phyloP scores from a whole-genome alignment of 2,113 vertebrate genomes.

The Mandrillus leucophaeus region DNA sequence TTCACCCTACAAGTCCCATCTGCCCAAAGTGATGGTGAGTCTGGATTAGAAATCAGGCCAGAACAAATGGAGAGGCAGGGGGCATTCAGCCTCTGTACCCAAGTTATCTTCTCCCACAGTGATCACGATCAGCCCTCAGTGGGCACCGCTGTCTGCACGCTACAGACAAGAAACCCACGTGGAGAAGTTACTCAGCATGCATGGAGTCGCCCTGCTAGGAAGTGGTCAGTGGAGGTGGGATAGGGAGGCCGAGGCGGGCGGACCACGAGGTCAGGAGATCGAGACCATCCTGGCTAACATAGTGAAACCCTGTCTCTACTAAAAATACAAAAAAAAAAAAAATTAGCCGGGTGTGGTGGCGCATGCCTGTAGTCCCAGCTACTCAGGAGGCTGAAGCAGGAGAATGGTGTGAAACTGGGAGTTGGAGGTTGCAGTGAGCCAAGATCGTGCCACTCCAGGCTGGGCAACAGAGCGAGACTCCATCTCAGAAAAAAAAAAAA shows the following conservation, averaged over 20 bases:
- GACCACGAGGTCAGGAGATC: neutral
- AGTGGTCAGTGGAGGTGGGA: neutral
- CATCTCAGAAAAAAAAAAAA: too few species aligned
- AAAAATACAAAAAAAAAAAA: too few species aligned
- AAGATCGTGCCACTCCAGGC: fast-evolving
- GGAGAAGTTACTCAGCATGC: neutral
- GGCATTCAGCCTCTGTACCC: neutral
- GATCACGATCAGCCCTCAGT: neutral
- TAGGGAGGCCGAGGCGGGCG: too few species aligned
- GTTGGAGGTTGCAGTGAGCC: too few species aligned
- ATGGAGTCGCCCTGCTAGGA: neutral
- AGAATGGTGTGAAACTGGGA: too few species aligned
- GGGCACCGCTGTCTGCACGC: neutral
- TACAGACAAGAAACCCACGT: neutral
- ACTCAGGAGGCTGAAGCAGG: too few species aligned
- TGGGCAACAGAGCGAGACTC: too few species aligned
- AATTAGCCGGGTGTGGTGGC: fast-evolving
- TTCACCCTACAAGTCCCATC: neutral
- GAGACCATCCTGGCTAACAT: too few species aligned
- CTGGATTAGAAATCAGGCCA: neutral
- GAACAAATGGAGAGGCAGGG: neutral
- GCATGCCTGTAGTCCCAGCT: too few species aligned
- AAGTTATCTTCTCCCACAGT: neutral
- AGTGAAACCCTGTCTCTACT: too few species aligned
- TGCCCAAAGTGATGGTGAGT: fast-evolving